Base-by-base conservation (phyloP, 2,113 vertebrate species). In the Phyllopteryx taeniolatus region DNA sequence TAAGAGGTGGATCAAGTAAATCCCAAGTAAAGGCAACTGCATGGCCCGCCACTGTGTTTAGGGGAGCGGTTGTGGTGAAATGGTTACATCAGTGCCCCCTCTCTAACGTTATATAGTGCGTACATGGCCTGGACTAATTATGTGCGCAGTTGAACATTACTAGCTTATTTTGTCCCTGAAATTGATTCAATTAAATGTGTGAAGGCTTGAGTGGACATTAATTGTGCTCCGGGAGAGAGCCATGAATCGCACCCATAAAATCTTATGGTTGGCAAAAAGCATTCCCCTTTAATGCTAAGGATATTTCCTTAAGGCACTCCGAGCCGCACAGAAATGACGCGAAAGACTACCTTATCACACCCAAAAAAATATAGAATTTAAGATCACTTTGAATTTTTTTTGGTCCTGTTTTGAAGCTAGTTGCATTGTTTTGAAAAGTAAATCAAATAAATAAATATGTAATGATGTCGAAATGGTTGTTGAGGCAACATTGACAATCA, bases 131-230 rank as follows among this genome's bases (percentile, higher is more conserved):
- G 72, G 83, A 80, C 67, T 71, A 79, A 77, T 89, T 85, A 84
- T 78, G 63, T 82, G 85, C 83, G 76, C 85, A 86, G 80, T 83
- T 88, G 81, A 86, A 85, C 85, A 83, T 84, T 77, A 85, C 78
- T 73, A 47, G 76, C 12, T 22, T 83, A 74, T 82, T 88, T 88
- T 87, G 85, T 78, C 85, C 83, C 73, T 65, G 66, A 83, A 86
- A 88, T 83, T 78, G 83, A 76, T 87, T 80, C 79, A 83, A 84
- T 90, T 87, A 87, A 87, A 90, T 76, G 71, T 80, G 83, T 81
- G 67, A 85, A 85, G 82, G 86, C 85, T 86, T 85, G 84, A 87
- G 85, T 78, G 86, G 83, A 83, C 73, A 78, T 87, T 87, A 89
- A 90, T 84, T 89, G 86, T 74, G 46, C 79, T 77, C 44, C 70